These are phyloP conservation scores for Sternotherus odoratus DNA, from an alignment of 2,797 vertebrate genomes.

Conservation along the genomic window DNA sequence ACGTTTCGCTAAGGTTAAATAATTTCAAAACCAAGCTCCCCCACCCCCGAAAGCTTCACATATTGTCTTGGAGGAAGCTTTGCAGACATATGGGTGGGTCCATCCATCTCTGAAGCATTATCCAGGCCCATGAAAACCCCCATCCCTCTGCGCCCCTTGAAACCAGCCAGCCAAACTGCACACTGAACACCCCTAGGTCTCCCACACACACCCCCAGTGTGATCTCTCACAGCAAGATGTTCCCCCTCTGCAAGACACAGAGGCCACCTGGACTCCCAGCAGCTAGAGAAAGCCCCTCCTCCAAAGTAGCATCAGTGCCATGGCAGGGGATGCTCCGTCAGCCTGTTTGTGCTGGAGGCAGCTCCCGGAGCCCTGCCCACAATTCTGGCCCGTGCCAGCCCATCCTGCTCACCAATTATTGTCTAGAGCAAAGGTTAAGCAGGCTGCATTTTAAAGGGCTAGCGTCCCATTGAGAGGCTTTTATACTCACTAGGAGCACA, in stretches of 20 bases:
- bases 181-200: neutral
- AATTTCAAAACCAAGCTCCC: neutral
- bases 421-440: neutral
- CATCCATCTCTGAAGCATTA: neutral
- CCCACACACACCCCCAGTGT: slow-evolving; percentile 32
- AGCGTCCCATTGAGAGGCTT: neutral
- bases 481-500: slow-evolving; percentile 69
- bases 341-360: neutral
- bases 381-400: slow-evolving; percentile 60
- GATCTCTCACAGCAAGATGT: neutral
- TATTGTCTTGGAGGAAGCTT: neutral
- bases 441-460: slow-evolving; percentile 65
- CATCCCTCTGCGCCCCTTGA: neutral
- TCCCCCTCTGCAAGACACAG: accelerated
- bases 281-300: neutral
- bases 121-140: neutral
- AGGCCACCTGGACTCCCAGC: neutral
- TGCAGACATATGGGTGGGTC: neutral
- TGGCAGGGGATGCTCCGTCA: neutral
- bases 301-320: neutral
- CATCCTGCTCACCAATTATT: slow-evolving; percentile 41
- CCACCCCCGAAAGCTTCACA: neutral
- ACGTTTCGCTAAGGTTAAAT: neutral
- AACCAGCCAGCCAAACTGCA: neutral
- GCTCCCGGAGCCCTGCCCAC: slow-evolving; percentile 24